phyloP scores from a whole-genome alignment of 2,888 invertebrate genomes.

The Subacronicta megacephala region DNA sequence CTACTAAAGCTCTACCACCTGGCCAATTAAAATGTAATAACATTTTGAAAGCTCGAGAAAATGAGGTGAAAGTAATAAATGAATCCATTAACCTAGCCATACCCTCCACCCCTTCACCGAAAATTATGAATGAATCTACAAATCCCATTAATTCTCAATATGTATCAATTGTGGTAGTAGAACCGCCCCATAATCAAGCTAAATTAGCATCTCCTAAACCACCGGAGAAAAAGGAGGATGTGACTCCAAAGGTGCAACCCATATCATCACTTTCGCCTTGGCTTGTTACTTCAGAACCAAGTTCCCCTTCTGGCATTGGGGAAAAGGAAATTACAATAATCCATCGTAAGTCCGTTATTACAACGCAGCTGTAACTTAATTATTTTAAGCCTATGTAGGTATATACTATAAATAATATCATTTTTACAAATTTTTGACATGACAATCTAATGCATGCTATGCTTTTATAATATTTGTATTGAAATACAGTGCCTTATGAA shows the following conservation, averaged over 20 bases:
- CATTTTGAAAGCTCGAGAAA: slow-evolving; percentile 95
- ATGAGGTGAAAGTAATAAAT: slow-evolving; percentile 84
- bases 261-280: slow-evolving; percentile 94
- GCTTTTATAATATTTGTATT: slow-evolving; percentile 27
- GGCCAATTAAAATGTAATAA: slow-evolving; percentile 97
- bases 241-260: slow-evolving; percentile 89
- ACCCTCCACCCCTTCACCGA: slow-evolving; percentile 85
- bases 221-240: slow-evolving; percentile 85
- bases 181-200: slow-evolving; percentile 78
- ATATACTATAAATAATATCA: slow-evolving; percentile 1
- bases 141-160: slow-evolving; percentile 83
- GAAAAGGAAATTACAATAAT: slow-evolving; percentile 92
- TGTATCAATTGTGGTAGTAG: slow-evolving; percentile 86
- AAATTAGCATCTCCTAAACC: slow-evolving; percentile 83
- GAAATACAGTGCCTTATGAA: slow-evolving; percentile 52
- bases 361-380: slow-evolving; percentile 91
- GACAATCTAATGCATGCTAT: slow-evolving; percentile 14
- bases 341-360: slow-evolving; percentile 96
- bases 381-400: slow-evolving; percentile 2
- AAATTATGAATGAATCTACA: slow-evolving; percentile 87
- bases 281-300: slow-evolving; percentile 94
- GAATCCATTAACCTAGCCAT: slow-evolving; percentile 83
- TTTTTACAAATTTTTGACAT: not conserved
- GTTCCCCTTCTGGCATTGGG: slow-evolving; percentile 91
- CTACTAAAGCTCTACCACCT: slow-evolving; percentile 94